Base-by-base conservation (phyloP, 2,113 vertebrate species). In the Gambusia holbrooki region DNA sequence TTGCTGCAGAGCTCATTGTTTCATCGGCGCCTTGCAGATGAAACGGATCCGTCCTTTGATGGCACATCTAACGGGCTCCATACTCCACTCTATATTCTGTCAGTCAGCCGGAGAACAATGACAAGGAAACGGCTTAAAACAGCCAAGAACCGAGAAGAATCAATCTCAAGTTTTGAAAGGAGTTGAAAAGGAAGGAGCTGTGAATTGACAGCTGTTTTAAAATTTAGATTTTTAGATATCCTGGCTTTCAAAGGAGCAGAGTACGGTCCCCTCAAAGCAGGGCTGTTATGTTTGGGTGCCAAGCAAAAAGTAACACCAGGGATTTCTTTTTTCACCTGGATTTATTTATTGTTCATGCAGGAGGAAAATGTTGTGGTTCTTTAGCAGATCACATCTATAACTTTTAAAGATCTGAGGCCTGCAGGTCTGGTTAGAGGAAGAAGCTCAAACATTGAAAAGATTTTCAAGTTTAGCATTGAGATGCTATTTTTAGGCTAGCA, bases 131-230 rank as follows among this genome's bases (percentile, higher is more conserved):
- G 68, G 54, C 70, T 74, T 0, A 66, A 74, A 73, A 62, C 40
- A n/a, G 17, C 51, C 25, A 61, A 69, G 51, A 48, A 62, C 61
- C 28, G 40, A 62, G 73, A 73, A 60, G 67, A 42, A 69, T 68
- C 68, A 65, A 69, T 87, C 81, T 76, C 61, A 58, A 29, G 40
- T 77, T 32, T 32, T 60, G 42, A 71, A 80, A 4, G 51, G 64
- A 72, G 51, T 54, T 22, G 51, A 54, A 25, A 54, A 54, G 7
- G 51, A n/a, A 54, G 48, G 67, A 70, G 62, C 64, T 76, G 22
- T 42, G 48, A 83, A 84, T 17, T 89, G 89, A 88, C 84, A 86
- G 87, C 84, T 80, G 62, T 76, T 88, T 84, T 73, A 80, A 88
- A 82, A 84, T 89, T 81, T 69, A 76, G 72, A 85, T 85, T 81